Percentiles rank a stretch among this genome's conserved stretches.
These are phyloP conservation scores for Psettodes erumei DNA, from an alignment of 2,113 vertebrate genomes.

Conservation along the genomic window DNA sequence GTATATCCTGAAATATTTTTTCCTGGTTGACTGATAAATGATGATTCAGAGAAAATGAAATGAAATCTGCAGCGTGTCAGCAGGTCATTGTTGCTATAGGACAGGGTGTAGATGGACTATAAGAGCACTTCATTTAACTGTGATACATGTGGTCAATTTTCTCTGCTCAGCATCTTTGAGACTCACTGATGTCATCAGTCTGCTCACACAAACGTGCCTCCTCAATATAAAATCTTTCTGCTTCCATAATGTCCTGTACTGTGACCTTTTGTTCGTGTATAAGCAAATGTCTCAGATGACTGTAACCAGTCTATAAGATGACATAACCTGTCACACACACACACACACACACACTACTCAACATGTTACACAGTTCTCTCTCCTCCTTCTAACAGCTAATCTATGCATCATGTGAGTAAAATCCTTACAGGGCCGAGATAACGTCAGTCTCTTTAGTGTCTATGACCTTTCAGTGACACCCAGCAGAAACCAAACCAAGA, in stretches of 20 bases:
- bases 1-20: conserved; percentile 3
- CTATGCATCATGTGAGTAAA: conserved; percentile 45
- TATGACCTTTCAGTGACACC: conserved; percentile 17
- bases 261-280: conserved; percentile 28
- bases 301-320: conserved; percentile 4
- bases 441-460: conserved; percentile 15
- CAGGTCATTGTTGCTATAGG: conserved; percentile 43
- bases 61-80: conserved; percentile 49
- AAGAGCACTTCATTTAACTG: conserved; percentile 52
- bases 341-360: conserved; percentile 3
- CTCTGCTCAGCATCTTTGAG: conserved; percentile 46
- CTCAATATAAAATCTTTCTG: not conserved
- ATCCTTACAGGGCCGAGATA: conserved; percentile 22
- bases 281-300: conserved; percentile 31
- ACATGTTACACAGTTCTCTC: conserved; percentile 6
- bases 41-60: conserved; percentile 52
- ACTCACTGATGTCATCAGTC: conserved; percentile 37
- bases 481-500: conserved; percentile 17
- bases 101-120: conserved; percentile 54
- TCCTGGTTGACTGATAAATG: conserved; percentile 10
- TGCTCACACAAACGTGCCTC: conserved; percentile 7
- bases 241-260: conserved; percentile 9
- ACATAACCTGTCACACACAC: not conserved
- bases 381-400: conserved; percentile 41
- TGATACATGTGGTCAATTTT: conserved; percentile 18